phyloP scores from a whole-genome alignment of 2,797 vertebrate species.

The Leptatherina wallacei region DNA sequence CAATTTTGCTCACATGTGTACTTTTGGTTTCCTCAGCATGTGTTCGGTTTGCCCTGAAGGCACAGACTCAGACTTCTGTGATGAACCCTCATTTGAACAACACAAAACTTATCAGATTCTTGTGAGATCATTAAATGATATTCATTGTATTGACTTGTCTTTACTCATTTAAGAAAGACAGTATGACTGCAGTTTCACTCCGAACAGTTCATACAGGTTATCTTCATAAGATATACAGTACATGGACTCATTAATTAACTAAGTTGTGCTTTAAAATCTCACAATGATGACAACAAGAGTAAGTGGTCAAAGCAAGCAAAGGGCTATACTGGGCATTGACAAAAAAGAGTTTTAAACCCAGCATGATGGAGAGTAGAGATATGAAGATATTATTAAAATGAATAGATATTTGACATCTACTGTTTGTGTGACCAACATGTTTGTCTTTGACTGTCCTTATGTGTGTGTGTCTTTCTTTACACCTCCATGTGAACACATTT shows the following conservation, averaged over 20 bases:
- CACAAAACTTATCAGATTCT: slow-evolving; percentile 14
- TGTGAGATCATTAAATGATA: too few species aligned
- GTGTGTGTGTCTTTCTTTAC: neutral
- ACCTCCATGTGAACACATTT: slow-evolving; percentile 14
- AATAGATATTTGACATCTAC: neutral
- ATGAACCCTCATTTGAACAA: slow-evolving; percentile 26
- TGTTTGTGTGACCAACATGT: neutral
- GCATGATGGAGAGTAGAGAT: slow-evolving; percentile 1
- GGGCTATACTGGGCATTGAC: slow-evolving; percentile 29
- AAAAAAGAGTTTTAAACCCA: slow-evolving; percentile 5
- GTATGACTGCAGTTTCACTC: too few species aligned
- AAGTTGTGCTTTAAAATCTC: slow-evolving; percentile 19
- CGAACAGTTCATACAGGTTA: neutral
- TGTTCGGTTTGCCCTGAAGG: slow-evolving; percentile 33
- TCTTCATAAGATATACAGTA: neutral
- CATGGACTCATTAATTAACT: neutral
- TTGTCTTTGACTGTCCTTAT: neutral
- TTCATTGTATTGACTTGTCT: too few species aligned
- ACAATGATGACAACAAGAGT: neutral
- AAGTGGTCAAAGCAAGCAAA: slow-evolving; percentile 7
- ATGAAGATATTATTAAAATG: neutral
- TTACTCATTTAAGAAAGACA: too few species aligned
- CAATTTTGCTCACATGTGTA: slow-evolving; percentile 4
- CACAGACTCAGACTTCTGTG: slow-evolving; percentile 32
- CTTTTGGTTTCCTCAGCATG: slow-evolving; percentile 23